Evolutionary conservation across 2,797 vertebrate species (phyloP), one percentile per base, ranked within the genome.

Genomic region (Dermochelys coriacea): DNA sequence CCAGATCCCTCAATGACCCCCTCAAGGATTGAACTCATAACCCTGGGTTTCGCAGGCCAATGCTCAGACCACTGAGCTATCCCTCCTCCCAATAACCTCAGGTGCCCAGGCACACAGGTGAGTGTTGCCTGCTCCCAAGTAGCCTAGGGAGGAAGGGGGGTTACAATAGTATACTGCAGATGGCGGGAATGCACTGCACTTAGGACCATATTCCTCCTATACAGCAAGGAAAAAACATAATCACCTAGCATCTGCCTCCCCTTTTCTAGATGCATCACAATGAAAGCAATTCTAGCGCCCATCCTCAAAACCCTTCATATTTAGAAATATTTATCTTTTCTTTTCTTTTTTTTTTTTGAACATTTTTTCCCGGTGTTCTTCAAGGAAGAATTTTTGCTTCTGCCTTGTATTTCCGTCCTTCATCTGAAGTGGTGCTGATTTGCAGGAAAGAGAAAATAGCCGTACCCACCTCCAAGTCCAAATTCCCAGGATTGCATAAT

Each of bases 191-290:
- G 1, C 7, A 2, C 55, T 91, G 92, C 2, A n/a, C 87, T 91
- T 94, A 84, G 79, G 80, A 91, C 87, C 82, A 90, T 90, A 79
- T 94, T 90, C 90, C 94, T 93, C 77, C 37, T 16, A 80, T 83
- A 91, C 68, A 91, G 87, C 83, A 93, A 91, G 90, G 49, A 79
- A 91, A 47, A 94, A 61, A 91, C 23, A 61, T 15, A 61, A 8
- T 61, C 59, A 34, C 59, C 86, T 1, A 91, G 61, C 77, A 91
- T 55, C 79, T 90, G 59, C 51, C 37, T 93, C 90, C 45, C 41
- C 21, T 61, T 16, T 15, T 6, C 21, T 23, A 91, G 75, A 16
- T 90, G 51, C 31, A 80, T 41, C 10, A 31, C 57, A 86, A 79
- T 1, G 19, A 61, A 83, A 89, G 77, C 57, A 19, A 54, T 85